Evolutionary conservation across 2,888 invertebrate genomes (phyloP), one percentile per base, ranked within the genome.

Genomic region (Tipula helvola): DNA sequence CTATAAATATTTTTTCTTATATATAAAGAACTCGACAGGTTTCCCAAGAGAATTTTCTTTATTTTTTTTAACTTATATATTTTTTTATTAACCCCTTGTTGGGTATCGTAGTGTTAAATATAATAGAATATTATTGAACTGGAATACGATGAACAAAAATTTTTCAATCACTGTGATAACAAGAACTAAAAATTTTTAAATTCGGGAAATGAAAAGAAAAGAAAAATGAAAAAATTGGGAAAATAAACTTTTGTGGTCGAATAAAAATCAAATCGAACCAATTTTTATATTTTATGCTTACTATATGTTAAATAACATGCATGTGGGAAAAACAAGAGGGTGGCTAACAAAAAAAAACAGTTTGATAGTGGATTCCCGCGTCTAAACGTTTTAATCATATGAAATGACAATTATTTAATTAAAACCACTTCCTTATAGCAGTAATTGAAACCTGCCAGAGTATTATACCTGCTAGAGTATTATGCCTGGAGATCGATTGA

Each of bases 81-180:
- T 71, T 71, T 57, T 71, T 71, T 71, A 71, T 71, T 71, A 71
- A 71, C 71, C 71, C 71, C 71, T 71, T 71, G 71, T 71, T 71
- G 71, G 28, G 28, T 71, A 71, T 28, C 7, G 71, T 71, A 71
- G 71, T 28, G 71, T 71, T 71, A 71, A 71, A 71, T 71, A 12
- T 71, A 71, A 71, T 71, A 71, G 71, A 71, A 71, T 71, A 71
- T 71, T 71, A 71, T 28, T 71, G 71, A 71, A 71, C 28, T 71
- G 52, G 28, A 28, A 71, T 71, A 16, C 18, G 5, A 16, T 57
- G 52, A 4, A 57, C n/a, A 5, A n/a, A 1, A 16, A 57, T 57
- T 57, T 57, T 57, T 16, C n/a, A 57, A 57, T 57, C 52, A 16
- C 52, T 57, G 16, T 57, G 8, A 4, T 47, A 47, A 12, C 12